phyloP scores from a whole-genome alignment of 2,888 invertebrate species.

The Drosophila subquinaria region DNA sequence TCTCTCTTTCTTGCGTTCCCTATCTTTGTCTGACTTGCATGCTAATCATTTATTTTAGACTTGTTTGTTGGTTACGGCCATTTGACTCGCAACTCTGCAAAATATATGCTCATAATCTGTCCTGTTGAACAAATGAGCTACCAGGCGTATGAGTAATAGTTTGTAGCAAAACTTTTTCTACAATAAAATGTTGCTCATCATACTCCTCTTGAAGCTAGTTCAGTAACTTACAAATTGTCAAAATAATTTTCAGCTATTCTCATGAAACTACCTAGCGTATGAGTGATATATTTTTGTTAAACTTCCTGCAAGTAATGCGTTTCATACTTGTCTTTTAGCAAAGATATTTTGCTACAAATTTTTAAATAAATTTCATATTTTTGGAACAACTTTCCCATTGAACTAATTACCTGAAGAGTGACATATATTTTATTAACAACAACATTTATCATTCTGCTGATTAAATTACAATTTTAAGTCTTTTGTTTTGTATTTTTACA shows the following conservation, averaged over 20 bases:
- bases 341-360: background rate
- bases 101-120: constrained; percentile 32
- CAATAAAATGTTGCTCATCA: background rate
- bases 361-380: background rate
- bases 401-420: background rate
- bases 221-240: constrained; percentile 11
- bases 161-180: constrained; percentile 3
- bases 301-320: background rate
- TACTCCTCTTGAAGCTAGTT: background rate
- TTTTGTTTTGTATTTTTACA: no score
- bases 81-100: constrained; percentile 27
- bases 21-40: constrained; percentile 20
- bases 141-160: constrained; percentile 39
- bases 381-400: background rate
- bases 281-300: background rate
- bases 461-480: background rate
- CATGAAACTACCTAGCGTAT: constrained; percentile 2
- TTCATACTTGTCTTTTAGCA: no score
- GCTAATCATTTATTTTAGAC: constrained; percentile 42
- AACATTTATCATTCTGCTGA: background rate
- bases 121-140: constrained; percentile 23
- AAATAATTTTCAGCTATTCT: constrained; percentile 1
- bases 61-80: constrained; percentile 34
- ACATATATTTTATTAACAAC: no score
- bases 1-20: background rate